Conservation (phyloP, 2,113 vertebrate species). For the Dromiciops gliroides region DNA sequence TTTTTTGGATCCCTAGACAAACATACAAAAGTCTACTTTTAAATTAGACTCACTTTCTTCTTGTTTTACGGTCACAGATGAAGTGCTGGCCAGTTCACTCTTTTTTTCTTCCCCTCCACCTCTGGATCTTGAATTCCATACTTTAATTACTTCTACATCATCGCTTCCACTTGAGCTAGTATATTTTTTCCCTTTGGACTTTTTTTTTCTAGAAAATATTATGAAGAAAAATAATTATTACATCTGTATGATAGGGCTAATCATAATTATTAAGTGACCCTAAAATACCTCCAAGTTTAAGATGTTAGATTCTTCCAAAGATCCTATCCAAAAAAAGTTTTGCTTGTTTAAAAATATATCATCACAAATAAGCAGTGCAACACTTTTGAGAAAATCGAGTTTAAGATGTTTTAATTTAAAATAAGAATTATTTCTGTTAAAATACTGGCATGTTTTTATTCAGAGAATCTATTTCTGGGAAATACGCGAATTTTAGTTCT, state of each 20-base stretch:
- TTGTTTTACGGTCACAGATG: constrained; percentile 80
- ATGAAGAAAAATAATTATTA: no score
- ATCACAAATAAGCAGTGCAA: no score
- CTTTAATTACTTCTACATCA: constrained; percentile 98
- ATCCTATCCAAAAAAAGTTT: not conserved
- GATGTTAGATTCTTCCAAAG: no score
- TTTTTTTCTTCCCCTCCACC: constrained; percentile 89
- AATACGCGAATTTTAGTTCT: no score
- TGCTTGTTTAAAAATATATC: no score
- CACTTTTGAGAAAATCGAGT: no score
- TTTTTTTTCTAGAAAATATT: constrained; percentile 86
- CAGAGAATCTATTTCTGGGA: no score
- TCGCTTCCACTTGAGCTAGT: constrained; percentile 90
- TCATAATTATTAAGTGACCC: not conserved
- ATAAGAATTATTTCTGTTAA: not conserved
- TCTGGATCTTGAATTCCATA: constrained; percentile 97
- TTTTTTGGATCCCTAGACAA: no score
- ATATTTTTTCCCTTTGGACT: constrained; percentile 91
- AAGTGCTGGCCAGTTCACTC: constrained; percentile 87
- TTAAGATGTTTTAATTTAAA: constrained; percentile 8
- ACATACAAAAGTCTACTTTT: no score
- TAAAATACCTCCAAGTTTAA: no score
- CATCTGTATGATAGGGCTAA: no score
- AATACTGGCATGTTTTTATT: no score
- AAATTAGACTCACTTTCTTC: constrained; percentile 88